Evolutionary conservation across 1,140 invertebrate genomes (phyloP).

Genomic region (Bombus terrestris): DNA sequence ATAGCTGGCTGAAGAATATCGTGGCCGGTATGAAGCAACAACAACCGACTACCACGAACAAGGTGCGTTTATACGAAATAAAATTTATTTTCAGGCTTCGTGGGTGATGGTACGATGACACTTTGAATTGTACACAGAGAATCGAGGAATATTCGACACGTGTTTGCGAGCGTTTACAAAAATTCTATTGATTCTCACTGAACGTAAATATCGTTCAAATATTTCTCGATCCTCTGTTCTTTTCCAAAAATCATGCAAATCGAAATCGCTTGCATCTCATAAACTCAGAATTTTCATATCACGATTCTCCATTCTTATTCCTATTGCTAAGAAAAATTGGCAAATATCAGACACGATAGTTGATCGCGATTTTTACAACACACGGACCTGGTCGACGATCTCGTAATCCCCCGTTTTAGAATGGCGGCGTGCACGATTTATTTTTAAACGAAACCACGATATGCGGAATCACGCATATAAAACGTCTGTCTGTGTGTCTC

Average conservation of each 20-base stretch:
- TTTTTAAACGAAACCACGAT: constrained; percentile 16
- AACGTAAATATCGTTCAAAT: neutral
- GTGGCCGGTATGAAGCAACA: constrained; percentile 67
- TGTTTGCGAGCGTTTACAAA: neutral
- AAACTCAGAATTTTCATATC: neutral
- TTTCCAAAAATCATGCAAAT: neutral
- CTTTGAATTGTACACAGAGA: neutral
- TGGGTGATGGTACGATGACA: neutral
- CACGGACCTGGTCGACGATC: neutral
- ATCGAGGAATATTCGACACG: neutral
- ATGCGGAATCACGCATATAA: constrained; percentile 15
- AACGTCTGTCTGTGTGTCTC: constrained; percentile 16
- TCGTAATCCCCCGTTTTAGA: constrained; percentile 20
- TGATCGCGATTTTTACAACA: neutral
- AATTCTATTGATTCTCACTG: neutral
- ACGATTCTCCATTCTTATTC: neutral
- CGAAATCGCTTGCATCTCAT: neutral
- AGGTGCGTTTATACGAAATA: constrained; percentile 43
- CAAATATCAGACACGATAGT: neutral
- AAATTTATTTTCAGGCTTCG: neutral
- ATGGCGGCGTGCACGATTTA: neutral
- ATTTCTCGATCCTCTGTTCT: neutral
- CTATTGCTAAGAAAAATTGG: neutral
- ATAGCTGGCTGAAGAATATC: constrained; percentile 84
- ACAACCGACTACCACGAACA: constrained; percentile 26